Percentiles rank a stretch among this genome's conserved stretches.
phyloP scores from a whole-genome alignment of 2,797 vertebrate genomes.

The Squalus acanthias region DNA sequence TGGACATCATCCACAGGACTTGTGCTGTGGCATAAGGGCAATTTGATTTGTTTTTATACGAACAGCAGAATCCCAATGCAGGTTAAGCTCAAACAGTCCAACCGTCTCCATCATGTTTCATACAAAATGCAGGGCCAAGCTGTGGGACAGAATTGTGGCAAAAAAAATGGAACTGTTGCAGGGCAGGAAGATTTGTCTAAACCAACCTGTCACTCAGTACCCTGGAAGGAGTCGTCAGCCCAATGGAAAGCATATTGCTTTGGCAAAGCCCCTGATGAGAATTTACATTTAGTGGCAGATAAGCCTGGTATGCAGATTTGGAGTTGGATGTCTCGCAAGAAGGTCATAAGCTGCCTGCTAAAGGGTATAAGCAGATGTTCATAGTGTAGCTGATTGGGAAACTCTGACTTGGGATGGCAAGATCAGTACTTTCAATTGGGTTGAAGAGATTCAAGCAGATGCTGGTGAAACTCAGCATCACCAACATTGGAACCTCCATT shows the following conservation, averaged over 20 bases:
- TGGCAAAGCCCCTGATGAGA: background rate
- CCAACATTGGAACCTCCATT: background rate
- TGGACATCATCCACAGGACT: background rate
- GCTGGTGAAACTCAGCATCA: background rate
- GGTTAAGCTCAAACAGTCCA: background rate
- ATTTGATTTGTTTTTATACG: background rate
- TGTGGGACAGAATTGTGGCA: background rate
- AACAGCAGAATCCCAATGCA: background rate
- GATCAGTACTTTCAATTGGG: background rate
- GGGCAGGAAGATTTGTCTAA: background rate
- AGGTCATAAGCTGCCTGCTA: background rate
- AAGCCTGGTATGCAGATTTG: background rate
- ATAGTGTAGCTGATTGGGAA: background rate
- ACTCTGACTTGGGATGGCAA: background rate
- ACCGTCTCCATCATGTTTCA: background rate
- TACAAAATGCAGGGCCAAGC: background rate
- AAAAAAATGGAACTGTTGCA: background rate
- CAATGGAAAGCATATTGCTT: background rate
- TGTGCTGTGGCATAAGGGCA: background rate
- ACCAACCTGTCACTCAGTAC: background rate
- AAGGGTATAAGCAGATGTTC: background rate
- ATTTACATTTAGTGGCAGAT: background rate
- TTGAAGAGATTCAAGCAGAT: background rate
- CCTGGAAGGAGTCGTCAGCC: background rate
- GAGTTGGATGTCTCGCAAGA: background rate